A percentile compares a stretch with the other conserved stretches of the same genome.
These are phyloP conservation scores for Oryzaephilus surinamensis DNA, from an alignment of 1,140 invertebrate genomes.

Conservation along the genomic window DNA sequence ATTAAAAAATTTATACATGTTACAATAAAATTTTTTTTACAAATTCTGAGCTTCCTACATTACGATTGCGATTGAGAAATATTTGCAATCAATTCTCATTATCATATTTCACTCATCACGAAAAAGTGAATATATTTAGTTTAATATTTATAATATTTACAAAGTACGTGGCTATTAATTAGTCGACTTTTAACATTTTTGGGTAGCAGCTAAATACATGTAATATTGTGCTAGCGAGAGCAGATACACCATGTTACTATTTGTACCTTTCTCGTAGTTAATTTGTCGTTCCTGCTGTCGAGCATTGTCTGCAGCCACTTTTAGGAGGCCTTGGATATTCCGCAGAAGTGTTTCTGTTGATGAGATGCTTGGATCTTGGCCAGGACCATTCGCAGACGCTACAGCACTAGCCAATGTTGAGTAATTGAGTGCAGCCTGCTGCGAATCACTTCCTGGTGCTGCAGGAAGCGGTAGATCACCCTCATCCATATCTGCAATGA, in stretches of 20 bases:
- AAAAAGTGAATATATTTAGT: too few relatives aligned
- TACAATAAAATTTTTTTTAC: too few relatives aligned
- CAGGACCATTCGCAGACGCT: slow-evolving; percentile 36
- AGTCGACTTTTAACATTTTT: slow-evolving; percentile 35
- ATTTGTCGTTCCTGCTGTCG: slow-evolving; percentile 90
- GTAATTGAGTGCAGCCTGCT: slow-evolving; percentile 59
- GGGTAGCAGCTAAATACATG: slow-evolving; percentile 36
- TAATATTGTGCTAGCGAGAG: slow-evolving; percentile 36
- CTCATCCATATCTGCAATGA: slow-evolving; percentile 45
- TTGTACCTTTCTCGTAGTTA: slow-evolving; percentile 90
- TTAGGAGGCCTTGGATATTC: slow-evolving; percentile 89
- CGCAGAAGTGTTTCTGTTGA: slow-evolving; percentile 86
- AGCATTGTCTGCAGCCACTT: slow-evolving; percentile 91
- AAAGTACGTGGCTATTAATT: too few relatives aligned
- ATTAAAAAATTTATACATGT: too few relatives aligned
- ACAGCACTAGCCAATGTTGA: slow-evolving; percentile 51
- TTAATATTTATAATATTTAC: too few relatives aligned
- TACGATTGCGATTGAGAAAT: too few relatives aligned
- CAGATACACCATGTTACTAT: slow-evolving; percentile 38
- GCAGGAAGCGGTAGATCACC: slow-evolving; percentile 51
- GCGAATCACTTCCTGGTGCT: slow-evolving; percentile 47
- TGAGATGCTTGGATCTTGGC: slow-evolving; percentile 49
- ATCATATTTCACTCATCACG: too few relatives aligned
- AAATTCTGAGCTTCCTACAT: too few relatives aligned
- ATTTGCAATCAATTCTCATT: too few relatives aligned